phyloP scores from a whole-genome alignment of 2,888 invertebrate genomes.

The Rhorus exstirpatorius region DNA sequence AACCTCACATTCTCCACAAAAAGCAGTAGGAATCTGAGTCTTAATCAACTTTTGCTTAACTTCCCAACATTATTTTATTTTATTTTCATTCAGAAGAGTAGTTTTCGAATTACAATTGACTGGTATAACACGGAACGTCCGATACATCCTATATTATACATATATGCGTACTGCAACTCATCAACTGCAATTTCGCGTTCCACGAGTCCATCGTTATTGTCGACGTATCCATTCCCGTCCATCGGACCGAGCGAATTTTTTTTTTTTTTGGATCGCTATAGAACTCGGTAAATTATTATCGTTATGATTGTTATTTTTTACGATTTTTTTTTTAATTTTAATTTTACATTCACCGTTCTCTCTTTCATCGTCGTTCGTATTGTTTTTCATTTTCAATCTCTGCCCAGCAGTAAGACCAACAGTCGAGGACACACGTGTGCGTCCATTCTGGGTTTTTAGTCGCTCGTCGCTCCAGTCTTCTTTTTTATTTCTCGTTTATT shows the following conservation, averaged over 20 bases:
- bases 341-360: not conserved
- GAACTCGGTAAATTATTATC: slow-evolving; percentile 10
- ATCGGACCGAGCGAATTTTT: not conserved
- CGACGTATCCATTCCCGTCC: not conserved
- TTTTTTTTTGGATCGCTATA: slow-evolving; percentile 2
- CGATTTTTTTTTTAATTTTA: slow-evolving; percentile 14
- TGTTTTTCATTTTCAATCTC: slow-evolving; percentile 41
- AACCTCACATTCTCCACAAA: too few species aligned
- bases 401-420: not conserved
- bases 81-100: too few species aligned
- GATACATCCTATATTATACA: not conserved
- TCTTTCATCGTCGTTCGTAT: not conserved
- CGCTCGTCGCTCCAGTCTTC: not conserved
- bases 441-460: slow-evolving; percentile 17
- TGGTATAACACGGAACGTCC: not conserved
- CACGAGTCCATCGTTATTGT: slow-evolving; percentile 10
- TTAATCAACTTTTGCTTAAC: not conserved
- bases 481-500: slow-evolving; percentile 7
- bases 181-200: slow-evolving; percentile 37
- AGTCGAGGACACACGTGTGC: not conserved
- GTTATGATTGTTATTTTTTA: slow-evolving; percentile 20
- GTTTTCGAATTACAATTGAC: not conserved
- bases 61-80: not conserved
- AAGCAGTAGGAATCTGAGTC: too few species aligned
- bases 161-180: slow-evolving; percentile 25